These are phyloP conservation scores for Zophobas morio DNA, from an alignment of 1,140 invertebrate genomes.

Conservation along the genomic window DNA sequence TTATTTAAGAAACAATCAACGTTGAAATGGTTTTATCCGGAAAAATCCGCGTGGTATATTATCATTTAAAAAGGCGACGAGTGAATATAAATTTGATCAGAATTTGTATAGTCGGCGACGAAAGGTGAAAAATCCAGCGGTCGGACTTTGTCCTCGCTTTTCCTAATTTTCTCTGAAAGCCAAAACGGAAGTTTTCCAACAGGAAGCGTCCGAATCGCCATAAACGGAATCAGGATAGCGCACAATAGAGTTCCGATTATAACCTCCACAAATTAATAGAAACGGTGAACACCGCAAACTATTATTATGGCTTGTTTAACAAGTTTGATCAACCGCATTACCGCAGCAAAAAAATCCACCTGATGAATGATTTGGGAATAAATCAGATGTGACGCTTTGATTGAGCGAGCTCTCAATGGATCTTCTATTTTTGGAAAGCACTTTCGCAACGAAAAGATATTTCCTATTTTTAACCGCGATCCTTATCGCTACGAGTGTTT, in stretches of 20 bases:
- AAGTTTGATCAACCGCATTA: slow-evolving; percentile 40
- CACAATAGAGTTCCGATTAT: slow-evolving; percentile 18
- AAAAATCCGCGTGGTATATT: no score
- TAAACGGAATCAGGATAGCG: background rate
- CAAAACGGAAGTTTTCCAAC: slow-evolving; percentile 3
- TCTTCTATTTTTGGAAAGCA: no score
- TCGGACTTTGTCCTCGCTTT: no score
- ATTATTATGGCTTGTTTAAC: slow-evolving; percentile 24
- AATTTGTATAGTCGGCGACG: no score
- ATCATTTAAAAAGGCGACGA: no score
- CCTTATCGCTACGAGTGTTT: background rate
- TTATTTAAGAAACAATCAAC: no score
- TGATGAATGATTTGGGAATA: slow-evolving; percentile 7
- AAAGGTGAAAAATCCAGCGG: no score
- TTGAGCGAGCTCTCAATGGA: background rate
- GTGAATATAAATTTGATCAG: no score
- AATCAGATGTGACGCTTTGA: background rate
- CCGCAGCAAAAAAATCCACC: slow-evolving; percentile 19
- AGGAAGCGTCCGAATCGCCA: slow-evolving; percentile 13
- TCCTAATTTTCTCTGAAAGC: background rate
- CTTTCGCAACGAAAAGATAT: background rate
- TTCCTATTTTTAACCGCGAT: slow-evolving; percentile 6
- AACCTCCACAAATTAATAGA: slow-evolving; percentile 19
- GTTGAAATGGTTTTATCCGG: no score
- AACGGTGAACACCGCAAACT: slow-evolving; percentile 35